These are phyloP conservation scores for Phrynocephalus versicolor DNA, from an alignment of 2,113 vertebrate genomes.

Conservation along the genomic window DNA sequence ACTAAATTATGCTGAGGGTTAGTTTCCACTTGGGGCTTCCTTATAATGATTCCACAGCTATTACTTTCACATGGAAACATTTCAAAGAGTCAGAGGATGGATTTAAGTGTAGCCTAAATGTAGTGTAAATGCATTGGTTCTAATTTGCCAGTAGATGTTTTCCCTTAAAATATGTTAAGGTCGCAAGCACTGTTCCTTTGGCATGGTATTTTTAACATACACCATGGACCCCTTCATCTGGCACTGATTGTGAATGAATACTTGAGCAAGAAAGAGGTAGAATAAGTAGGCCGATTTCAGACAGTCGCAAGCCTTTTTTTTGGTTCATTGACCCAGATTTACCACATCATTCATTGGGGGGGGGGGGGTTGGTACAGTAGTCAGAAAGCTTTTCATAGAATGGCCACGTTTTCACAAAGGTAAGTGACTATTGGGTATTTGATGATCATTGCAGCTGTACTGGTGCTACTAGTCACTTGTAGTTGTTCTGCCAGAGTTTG, in stretches of 20 bases:
- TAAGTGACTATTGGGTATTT: no score
- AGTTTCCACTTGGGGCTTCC: slow-evolving; percentile 48
- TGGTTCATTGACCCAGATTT: not conserved
- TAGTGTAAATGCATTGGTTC: slow-evolving; percentile 19
- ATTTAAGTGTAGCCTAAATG: slow-evolving; percentile 39
- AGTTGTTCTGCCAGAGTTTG: not conserved
- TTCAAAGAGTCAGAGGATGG: slow-evolving; percentile 39
- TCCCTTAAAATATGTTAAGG: not conserved
- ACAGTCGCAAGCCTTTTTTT: not conserved
- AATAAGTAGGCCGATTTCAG: not conserved
- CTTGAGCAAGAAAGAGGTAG: not conserved
- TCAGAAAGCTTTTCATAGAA: no score
- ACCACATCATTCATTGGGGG: not conserved
- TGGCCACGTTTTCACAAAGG: no score
- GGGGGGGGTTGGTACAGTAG: no score
- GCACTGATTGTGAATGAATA: not conserved
- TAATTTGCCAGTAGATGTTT: not conserved
- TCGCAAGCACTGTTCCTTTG: not conserved
- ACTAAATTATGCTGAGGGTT: slow-evolving; percentile 39
- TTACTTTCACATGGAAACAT: slow-evolving; percentile 50
- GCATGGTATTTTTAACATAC: slow-evolving; percentile 8
- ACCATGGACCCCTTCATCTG: not conserved
- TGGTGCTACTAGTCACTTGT: no score
- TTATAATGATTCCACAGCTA: slow-evolving; percentile 43
- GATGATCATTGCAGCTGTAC: no score